Base-by-base conservation (phyloP, 2,888 invertebrate genomes). In the Eledone cirrhosa region DNA sequence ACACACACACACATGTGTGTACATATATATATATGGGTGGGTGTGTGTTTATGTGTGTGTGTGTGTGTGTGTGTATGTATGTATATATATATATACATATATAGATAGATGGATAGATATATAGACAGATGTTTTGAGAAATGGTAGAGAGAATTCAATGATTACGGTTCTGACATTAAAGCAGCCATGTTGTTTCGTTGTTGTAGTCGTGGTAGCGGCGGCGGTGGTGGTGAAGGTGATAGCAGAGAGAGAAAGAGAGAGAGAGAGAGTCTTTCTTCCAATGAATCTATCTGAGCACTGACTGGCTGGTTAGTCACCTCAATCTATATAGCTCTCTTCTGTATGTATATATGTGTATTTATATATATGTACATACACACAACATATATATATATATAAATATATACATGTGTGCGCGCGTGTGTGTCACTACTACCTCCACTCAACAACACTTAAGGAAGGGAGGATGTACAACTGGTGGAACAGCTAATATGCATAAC, bases 401-500 rank as follows among this genome's bases (percentile, higher is more conserved):
- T 59, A 19, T 31, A 22, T 78, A 13, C 33, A 1, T 47, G 24
- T 47, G 16, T n/a, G 59, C 31, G 22, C 22, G 65, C 63, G 24
- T 53, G 22, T 22, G 11, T n/a, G 11, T n/a, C 41, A 41, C 41
- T 41, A 41, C 41, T 41, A 41, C 41, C 41, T 41, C 41, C 41
- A 41, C 41, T 41, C 41, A 41, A 41, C 33, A 41, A 41, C 41
- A 41, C 13, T n/a, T 27, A n/a, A 67, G 27, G 67, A 41, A 67
- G 31, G 72, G 72, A 72, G 72, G 72, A 31, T 41, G 72, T 33
- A 22, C 31, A 72, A 33, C 72, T 72, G 72, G 31, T 72, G 33
- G 72, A 72, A 72, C 72, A 72, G 72, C 72, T 41, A 72, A 3
- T 72, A 72, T 31, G 41, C 72, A 72, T 41, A 41, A 72, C 31